These are phyloP conservation scores for Ceuthmochares aereus DNA, from an alignment of 2,113 vertebrate species.

Conservation along the genomic window DNA sequence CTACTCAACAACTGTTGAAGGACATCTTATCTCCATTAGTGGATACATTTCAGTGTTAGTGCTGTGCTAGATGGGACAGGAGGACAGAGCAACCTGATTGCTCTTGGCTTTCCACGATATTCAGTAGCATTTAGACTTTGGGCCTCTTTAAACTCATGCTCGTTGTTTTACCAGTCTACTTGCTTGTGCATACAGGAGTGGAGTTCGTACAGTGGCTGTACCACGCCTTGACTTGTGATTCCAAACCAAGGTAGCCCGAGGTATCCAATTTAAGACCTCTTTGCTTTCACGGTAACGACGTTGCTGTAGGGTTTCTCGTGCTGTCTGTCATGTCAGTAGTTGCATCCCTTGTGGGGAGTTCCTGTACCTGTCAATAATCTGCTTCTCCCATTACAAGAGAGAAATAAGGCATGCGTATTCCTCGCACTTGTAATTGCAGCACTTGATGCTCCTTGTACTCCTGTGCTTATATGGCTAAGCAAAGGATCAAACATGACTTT, in stretches of 20 bases:
- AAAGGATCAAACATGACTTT: not conserved
- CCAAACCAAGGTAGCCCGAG: constrained; percentile 48
- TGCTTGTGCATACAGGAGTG: constrained; percentile 59
- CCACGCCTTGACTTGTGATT: constrained; percentile 54
- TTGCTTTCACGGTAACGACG: not conserved
- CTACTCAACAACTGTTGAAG: not conserved
- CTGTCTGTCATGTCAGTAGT: constrained; percentile 43
- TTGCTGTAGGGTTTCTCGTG: constrained; percentile 44
- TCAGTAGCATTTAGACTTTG: not conserved
- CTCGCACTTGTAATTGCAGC: constrained; percentile 47
- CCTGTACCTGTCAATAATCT: not conserved
- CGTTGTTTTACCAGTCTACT: constrained; percentile 40
- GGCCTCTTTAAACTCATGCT: not conserved
- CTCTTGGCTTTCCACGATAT: not conserved
- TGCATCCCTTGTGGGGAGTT: constrained; percentile 33
- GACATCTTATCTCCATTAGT: not conserved
- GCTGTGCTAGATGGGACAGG: not conserved
- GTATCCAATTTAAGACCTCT: constrained; percentile 42
- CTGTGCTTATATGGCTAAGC: constrained; percentile 52
- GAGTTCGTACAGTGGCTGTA: constrained; percentile 38
- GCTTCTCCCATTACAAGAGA: constrained; percentile 59
- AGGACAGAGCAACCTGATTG: not conserved
- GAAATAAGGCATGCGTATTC: constrained; percentile 62
- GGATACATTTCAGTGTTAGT: not conserved
- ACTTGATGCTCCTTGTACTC: constrained; percentile 32